Evolutionary conservation across 1,140 invertebrate species (phyloP).

Genomic region (silkworm (Bombyx mori)): DNA sequence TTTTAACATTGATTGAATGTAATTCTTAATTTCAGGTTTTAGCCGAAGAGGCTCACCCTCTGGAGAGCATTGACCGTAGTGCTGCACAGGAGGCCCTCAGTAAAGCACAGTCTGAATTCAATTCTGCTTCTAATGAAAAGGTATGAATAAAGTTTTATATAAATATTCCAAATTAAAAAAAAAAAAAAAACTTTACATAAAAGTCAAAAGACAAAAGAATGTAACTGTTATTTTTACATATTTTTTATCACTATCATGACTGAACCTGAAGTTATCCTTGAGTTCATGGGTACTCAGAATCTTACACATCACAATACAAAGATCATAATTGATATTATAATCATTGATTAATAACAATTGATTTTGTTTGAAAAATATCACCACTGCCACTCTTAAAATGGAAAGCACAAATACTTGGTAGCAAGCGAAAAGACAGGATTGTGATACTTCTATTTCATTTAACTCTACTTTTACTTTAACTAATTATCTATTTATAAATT

Average conservation of each 20-base stretch:
- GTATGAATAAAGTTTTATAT: constrained; percentile 34
- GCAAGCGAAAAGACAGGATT: too few species aligned
- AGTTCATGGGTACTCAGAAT: too few species aligned
- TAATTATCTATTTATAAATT: constrained; percentile 17
- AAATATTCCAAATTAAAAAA: background rate
- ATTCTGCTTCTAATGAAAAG: constrained; percentile 84
- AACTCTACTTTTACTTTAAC: background rate
- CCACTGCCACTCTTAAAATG: too few species aligned
- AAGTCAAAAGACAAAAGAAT: background rate
- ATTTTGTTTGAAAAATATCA: too few species aligned
- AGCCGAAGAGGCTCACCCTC: constrained; percentile 95
- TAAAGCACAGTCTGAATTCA: constrained; percentile 87
- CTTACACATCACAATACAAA: too few species aligned
- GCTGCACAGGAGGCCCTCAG: constrained; percentile 87
- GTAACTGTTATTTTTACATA: background rate
- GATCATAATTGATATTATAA: too few species aligned
- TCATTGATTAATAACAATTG: too few species aligned
- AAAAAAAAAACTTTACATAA: background rate
- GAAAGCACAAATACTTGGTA: too few species aligned
- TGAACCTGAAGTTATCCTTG: too few species aligned
- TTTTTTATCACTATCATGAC: background rate
- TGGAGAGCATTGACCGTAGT: constrained; percentile 87
- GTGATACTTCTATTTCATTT: constrained; percentile 7
- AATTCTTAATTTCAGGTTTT: constrained; percentile 77
- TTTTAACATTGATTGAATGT: background rate